phyloP scores from a whole-genome alignment of 2,797 vertebrate species.

The Streptopelia turtur region DNA sequence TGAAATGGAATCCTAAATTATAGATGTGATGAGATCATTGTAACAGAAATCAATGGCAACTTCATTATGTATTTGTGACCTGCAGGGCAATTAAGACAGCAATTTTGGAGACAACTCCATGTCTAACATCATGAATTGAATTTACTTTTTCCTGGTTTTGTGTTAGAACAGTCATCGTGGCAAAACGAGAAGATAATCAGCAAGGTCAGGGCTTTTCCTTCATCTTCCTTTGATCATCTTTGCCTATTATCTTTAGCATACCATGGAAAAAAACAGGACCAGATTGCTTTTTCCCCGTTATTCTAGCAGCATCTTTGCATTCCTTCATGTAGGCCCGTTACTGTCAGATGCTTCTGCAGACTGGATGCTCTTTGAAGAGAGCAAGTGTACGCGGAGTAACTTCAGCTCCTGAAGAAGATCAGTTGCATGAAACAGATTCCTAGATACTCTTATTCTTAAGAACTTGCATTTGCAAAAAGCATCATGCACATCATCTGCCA shows the following conservation, averaged over 20 bases:
- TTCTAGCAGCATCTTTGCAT: not conserved
- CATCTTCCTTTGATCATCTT: not conserved
- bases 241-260: not conserved
- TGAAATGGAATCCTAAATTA: constrained; percentile 36
- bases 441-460: not conserved
- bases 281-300: not conserved
- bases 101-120: not conserved
- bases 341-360: not conserved
- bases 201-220: not conserved
- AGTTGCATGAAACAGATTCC: not conserved
- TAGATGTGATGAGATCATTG: constrained; percentile 18
- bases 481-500: not conserved
- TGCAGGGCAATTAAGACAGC: constrained; percentile 14
- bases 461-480: not conserved
- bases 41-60: constrained; percentile 21
- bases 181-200: constrained; percentile 5
- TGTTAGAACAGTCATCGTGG: not conserved
- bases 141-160: not conserved
- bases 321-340: not conserved
- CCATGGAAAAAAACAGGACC: not conserved
- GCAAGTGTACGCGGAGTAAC: not conserved
- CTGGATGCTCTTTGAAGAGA: not conserved
- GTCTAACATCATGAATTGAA: not conserved
- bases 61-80: constrained; percentile 7
- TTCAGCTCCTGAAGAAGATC: not conserved